Evolutionary conservation across 2,113 vertebrate species (phyloP).

Genomic region (Myxocyprinus asiaticus): DNA sequence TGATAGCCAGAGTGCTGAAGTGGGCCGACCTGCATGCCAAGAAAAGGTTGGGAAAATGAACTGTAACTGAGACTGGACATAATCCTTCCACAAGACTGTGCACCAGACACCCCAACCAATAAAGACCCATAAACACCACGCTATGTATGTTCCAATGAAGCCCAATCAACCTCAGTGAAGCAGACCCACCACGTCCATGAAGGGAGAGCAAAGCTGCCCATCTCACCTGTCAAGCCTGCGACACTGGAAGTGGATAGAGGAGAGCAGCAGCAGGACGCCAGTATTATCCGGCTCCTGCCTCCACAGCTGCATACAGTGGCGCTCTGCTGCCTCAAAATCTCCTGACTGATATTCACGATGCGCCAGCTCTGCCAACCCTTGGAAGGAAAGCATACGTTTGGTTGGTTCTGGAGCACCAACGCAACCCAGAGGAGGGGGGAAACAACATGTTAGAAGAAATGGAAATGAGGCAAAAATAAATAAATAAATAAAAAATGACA

Average conservation of each 20-base stretch:
- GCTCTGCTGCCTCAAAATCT: constrained; percentile 98
- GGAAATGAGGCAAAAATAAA: constrained; percentile 79
- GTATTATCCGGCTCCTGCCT: constrained; percentile 99
- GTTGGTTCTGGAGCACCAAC: constrained; percentile 98
- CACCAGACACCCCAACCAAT: too few relatives aligned
- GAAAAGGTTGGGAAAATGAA: not conserved
- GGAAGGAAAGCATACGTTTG: constrained; percentile 99
- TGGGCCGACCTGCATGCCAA: constrained; percentile 87
- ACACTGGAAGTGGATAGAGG: constrained; percentile 99
- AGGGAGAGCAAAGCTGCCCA: constrained; percentile 21
- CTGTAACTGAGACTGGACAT: not conserved
- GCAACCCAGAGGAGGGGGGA: constrained; percentile 84
- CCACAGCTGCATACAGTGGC: constrained; percentile 99
- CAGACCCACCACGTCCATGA: constrained; percentile 32
- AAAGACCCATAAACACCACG: too few relatives aligned
- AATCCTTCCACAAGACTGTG: too few relatives aligned
- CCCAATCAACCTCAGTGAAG: not conserved
- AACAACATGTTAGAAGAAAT: constrained; percentile 94
- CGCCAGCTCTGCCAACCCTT: constrained; percentile 99
- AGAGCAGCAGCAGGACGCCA: constrained; percentile 93
- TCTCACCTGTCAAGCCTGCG: constrained; percentile 96
- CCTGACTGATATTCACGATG: constrained; percentile 99
- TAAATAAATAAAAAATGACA: constrained; percentile 47
- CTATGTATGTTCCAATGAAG: too few relatives aligned
- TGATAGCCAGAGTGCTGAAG: constrained; percentile 98